These are phyloP conservation scores for Protaetia brevitarsis DNA, from an alignment of 1,140 invertebrate species.

Conservation along the genomic window DNA sequence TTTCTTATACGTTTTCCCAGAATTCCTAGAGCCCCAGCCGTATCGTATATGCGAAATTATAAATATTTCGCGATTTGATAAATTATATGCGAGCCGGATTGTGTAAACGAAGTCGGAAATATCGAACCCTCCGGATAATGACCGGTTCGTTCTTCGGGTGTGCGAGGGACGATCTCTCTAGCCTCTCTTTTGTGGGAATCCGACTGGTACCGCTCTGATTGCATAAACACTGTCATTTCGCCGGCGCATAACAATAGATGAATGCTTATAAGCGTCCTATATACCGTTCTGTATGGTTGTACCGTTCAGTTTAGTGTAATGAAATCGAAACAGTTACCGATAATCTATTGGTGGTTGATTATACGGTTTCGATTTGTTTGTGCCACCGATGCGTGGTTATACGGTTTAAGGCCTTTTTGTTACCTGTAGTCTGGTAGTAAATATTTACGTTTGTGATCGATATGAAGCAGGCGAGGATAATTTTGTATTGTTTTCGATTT, in stretches of 20 bases:
- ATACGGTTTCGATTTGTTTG: conserved; percentile 13
- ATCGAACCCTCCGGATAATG: conserved; percentile 11
- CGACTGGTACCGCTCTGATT: conserved; percentile 8
- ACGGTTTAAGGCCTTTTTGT: not conserved
- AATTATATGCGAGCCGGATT: conserved; percentile 7
- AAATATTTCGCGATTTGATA: conserved; percentile 18
- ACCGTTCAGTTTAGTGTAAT: conserved; percentile 6
- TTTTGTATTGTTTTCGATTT: too few species aligned
- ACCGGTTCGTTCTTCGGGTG: not conserved
- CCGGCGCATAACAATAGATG: conserved; percentile 3
- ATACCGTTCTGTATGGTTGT: not conserved
- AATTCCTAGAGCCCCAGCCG: not conserved
- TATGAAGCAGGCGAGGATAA: too few species aligned
- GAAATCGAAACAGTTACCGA: conserved; percentile 8
- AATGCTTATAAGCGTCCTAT: not conserved
- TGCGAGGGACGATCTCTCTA: not conserved
- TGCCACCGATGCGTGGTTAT: not conserved
- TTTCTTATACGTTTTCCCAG: not conserved
- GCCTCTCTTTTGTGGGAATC: not conserved
- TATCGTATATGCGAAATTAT: conserved; percentile 2
- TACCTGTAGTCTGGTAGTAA: too few species aligned
- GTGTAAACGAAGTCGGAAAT: conserved; percentile 11
- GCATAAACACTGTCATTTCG: conserved; percentile 13
- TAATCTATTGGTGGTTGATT: conserved; percentile 1
- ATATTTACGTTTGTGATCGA: too few species aligned